Conservation (phyloP, 2,797 vertebrate species). For the Hozukius guyotensis region DNA sequence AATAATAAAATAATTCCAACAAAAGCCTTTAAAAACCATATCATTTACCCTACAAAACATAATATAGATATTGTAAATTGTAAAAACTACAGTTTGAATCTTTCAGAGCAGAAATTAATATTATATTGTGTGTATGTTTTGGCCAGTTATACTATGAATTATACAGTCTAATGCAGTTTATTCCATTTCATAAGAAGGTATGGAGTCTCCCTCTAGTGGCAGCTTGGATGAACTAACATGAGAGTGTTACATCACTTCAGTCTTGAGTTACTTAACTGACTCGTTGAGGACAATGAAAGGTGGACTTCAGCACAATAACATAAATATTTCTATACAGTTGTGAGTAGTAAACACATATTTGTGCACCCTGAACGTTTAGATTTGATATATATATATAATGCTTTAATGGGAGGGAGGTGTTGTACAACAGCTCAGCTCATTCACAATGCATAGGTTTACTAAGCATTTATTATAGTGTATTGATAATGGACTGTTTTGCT, state of each 20-base stretch:
- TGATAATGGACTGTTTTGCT: background rate
- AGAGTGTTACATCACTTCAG: constrained; percentile 69
- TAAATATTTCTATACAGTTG: background rate
- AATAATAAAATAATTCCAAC: background rate
- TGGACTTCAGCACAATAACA: background rate
- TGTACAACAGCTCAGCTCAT: background rate
- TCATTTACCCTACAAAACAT: background rate
- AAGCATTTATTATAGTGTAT: background rate
- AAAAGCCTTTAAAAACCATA: background rate
- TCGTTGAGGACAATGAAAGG: constrained; percentile 23
- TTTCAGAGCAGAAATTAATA: background rate
- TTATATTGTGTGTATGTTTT: background rate
- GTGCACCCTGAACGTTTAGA: rapidly evolving
- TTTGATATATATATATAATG: too few relatives aligned
- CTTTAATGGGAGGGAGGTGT: background rate
- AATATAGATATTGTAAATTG: background rate
- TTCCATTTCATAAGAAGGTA: background rate
- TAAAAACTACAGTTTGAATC: too few relatives aligned
- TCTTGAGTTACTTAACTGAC: constrained; percentile 64
- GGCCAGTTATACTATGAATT: too few relatives aligned
- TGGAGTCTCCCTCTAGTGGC: constrained; percentile 55
- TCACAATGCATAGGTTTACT: background rate
- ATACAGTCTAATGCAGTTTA: background rate
- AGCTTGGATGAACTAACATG: constrained; percentile 7
- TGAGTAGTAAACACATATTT: background rate